Evolutionary conservation across 2,888 invertebrate species (phyloP), one percentile per base, ranked within the genome.

Genomic region (Venustoraphidia nigricollis): DNA sequence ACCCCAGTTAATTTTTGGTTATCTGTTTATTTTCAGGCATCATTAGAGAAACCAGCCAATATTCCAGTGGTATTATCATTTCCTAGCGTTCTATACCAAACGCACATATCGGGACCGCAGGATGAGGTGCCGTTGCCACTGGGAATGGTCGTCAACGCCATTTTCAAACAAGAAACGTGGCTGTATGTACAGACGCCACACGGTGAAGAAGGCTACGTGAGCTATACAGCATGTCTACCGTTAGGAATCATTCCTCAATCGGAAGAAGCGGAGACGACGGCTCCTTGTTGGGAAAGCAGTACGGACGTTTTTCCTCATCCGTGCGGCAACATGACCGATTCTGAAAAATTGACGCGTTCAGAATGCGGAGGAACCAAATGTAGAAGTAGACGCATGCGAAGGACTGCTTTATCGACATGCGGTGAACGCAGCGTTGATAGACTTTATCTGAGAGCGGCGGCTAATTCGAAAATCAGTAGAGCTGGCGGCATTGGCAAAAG

Each of bases 81-180:
- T 56, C 79, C 83, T 1, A 82, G 79, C 55, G 77, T 79, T 0
- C 66, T 85, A 10, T 84, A 85, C 63, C 83, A 84, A 63, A 86
- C 85, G 1, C 76, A 80, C 50, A 71, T 73, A 43, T 81, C 79
- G n/a, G 75, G 74, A 37, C 81, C 79, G 56, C 79, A 79, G 58
- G 71, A 73, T 9, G 84, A 84, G 64, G 69, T 83, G 45, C 71
- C 77, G 0, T 65, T 88, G 45, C 85, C 87, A 0, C 66, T 88
- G 51, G 89, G 89, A 5, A 88, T 87, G 65, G 87, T 89, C 4
- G 87, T 89, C 10, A 89, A 89, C 62, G 88, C 87, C 0, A 83
- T 89, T 34, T 89, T 88, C 64, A 87, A 87, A 64, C 87, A 85
- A 59, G 80, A 86, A 57, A 79, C 80, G 57, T 89, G 89, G 89